These are phyloP conservation scores for Drosophila paulistorum DNA, from an alignment of 1,140 invertebrate species.

Conservation along the genomic window DNA sequence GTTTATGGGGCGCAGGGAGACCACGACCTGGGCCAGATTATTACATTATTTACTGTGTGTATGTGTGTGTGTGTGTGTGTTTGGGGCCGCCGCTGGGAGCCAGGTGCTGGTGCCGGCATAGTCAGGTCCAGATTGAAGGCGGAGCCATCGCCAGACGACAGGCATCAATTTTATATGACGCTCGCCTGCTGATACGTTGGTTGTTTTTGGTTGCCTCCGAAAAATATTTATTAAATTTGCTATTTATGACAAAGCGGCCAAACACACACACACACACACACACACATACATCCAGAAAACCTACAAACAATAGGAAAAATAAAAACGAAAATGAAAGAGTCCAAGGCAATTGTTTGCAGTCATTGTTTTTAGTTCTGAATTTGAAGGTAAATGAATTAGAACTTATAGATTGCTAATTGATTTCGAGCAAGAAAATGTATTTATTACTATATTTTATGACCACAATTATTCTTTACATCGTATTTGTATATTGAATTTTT, in stretches of 20 bases:
- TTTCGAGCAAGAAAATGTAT: not conserved
- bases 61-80: conserved; percentile 12
- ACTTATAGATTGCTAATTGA: conserved; percentile 5
- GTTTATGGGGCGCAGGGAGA: conserved; percentile 75
- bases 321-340: conserved; percentile 21
- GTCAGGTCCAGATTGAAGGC: conserved; percentile 36
- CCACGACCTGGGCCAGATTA: conserved; percentile 71
- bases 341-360: conserved; percentile 63
- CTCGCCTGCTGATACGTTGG: conserved; percentile 31
- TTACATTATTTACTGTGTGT: conserved; percentile 78
- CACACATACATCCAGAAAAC: conserved; percentile 11
- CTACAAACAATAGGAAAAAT: conserved; percentile 45
- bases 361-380: conserved; percentile 16
- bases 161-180: conserved; percentile 75
- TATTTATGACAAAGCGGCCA: conserved; percentile 56
- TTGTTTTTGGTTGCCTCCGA: conserved; percentile 25
- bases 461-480: too few species aligned
- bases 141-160: conserved; percentile 60
- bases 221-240: conserved; percentile 75
- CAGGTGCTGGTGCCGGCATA: conserved; percentile 7
- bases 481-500: too few species aligned
- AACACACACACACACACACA: conserved; percentile 21
- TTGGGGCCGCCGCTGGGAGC: conserved; percentile 14
- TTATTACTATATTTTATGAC: not conserved
- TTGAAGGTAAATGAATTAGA: conserved; percentile 11